Evolutionary conservation across 2,888 invertebrate genomes (phyloP), one percentile per base, ranked within the genome.

Genomic region (Drosophila vallismaia): DNA sequence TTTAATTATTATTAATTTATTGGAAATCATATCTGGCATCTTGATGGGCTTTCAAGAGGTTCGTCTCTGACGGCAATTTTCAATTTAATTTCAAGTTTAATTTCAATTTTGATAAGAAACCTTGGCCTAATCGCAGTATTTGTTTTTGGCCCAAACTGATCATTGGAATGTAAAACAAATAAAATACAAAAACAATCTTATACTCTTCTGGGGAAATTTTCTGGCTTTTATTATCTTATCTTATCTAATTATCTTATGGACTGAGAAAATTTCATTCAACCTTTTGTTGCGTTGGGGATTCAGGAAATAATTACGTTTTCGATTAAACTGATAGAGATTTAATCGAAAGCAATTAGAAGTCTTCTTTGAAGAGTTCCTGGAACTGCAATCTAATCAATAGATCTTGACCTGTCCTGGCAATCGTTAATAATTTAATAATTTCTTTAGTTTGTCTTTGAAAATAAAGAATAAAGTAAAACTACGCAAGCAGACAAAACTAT

Each of bases 1-100:
- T 78, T 56, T 74, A 76, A 77, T 74, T 76, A 57, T 68, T 45
- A 58, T 63, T 56, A 74, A 79, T 69, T 74, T 66, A 49, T 31
- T 53, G 42, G 33, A 38, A 63, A 28, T 38, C 31, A 8, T 54
- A 58, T 51, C 50, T 62, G 24, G 19, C 36, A 70, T 56, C 40
- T 64, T 53, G 63, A 54, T 53, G 14, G 64, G 45, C 10, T 40
- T n/a, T 68, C 50, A 48, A 66, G 62, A 62, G 52, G 48, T 6
- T 42, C 6, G 36, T 48, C 42, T 14, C 36, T 55, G 50, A 55
- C 44, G 63, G 40, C 29, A 64, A 72, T 54, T 53, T 68, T 36
- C 10, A 24, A 19, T 44, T 44, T 10, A 36, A 60, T 42, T 67
- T 53, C 46, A 29, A 8, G 9, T 55, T 46, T 14, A 42, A 63